Evolutionary conservation across 2,888 invertebrate species (phyloP), one percentile per base, ranked within the genome.

Genomic region (Latheticus oryzae): DNA sequence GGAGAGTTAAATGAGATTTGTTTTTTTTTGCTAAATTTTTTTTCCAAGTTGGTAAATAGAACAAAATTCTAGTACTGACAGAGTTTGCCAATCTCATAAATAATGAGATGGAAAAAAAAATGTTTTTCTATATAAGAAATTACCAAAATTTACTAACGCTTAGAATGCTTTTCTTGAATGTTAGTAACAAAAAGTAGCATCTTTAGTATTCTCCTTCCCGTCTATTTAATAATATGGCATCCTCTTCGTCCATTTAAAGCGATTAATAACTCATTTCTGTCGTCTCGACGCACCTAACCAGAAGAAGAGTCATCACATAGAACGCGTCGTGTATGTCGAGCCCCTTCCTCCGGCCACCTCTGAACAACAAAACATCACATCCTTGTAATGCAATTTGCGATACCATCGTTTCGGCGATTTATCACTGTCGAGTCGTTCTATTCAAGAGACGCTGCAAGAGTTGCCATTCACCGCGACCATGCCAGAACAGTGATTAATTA

Each of bases 351-450:
- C 32, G n/a, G 26, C 28, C 8, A n/a, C 42, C 28, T 28, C 9
- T 17, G 30, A 19, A 30, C 38, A 47, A 55, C 55, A 55, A 55
- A 55, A 55, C 55, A 47, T 47, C 55, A 38, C 55, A 55, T 55
- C 55, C 55, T 55, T 55, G 55, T 55, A 55, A 55, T 55, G 55
- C 48, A 55, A 55, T 55, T 55, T 55, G 42, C 59, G 63, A 65
- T 65, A 65, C 48, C 63, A 61, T 65, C 63, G 58, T 32, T 32
- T 56, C 30, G 52, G 61, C 61, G 57, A 66, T 66, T 60, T 57
- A 66, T 66, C 66, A 66, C 54, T 62, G 66, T 66, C 66, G 52
- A 54, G 52, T 42, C 56, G 51, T 33, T 52, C 61, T 51, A 58
- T 61, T 61, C 58, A 61, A 28, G 55, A 52, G 52, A 45, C 48